Evolutionary conservation across 92 coral and sea anemone genomes (phyloP).

Genomic region (Nematostella vectensis): DNA sequence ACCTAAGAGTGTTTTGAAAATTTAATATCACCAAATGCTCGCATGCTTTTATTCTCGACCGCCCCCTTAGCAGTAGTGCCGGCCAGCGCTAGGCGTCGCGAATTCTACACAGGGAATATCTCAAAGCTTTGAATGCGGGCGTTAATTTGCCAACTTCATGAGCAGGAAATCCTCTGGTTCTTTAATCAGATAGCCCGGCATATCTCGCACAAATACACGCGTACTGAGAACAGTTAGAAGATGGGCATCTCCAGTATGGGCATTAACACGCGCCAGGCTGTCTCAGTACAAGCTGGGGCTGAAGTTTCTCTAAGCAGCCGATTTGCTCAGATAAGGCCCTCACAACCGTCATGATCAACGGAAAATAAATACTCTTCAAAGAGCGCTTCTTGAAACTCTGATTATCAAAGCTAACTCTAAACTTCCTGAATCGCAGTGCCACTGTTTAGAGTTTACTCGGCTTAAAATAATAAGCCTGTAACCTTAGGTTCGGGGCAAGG

Average conservation of each 20-base stretch:
- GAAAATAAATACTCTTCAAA: conserved; percentile 5
- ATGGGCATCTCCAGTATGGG: conserved; percentile 19
- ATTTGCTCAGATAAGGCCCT: conserved; percentile 10
- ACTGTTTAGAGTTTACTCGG: conserved; percentile 18
- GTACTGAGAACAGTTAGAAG: conserved; percentile 12
- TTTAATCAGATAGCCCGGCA: conserved; percentile 62
- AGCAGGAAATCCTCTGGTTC: conserved; percentile 74
- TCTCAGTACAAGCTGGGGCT: conserved; percentile 11
- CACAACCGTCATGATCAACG: conserved; percentile 6
- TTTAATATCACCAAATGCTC: conserved; percentile 17
- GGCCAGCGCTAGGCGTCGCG: conserved; percentile 42
- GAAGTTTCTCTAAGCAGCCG: conserved; percentile 16
- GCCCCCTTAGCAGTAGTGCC: conserved; percentile 61
- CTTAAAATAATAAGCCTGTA: conserved; percentile 15
- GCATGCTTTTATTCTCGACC: conserved; percentile 27
- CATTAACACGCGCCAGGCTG: conserved; percentile 9
- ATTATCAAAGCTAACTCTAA: conserved; percentile 33
- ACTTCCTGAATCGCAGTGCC: conserved; percentile 28
- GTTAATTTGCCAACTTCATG: conserved; percentile 75
- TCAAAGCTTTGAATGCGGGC: conserved; percentile 41
- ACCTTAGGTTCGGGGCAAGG: no score
- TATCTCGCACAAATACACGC: conserved; percentile 60
- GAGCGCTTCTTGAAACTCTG: conserved; percentile 21
- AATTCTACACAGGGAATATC: conserved; percentile 19
- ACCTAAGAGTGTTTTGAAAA: conserved; percentile 54